These are phyloP conservation scores for Brachirus orientalis DNA, from an alignment of 2,113 vertebrate genomes.

Conservation along the genomic window DNA sequence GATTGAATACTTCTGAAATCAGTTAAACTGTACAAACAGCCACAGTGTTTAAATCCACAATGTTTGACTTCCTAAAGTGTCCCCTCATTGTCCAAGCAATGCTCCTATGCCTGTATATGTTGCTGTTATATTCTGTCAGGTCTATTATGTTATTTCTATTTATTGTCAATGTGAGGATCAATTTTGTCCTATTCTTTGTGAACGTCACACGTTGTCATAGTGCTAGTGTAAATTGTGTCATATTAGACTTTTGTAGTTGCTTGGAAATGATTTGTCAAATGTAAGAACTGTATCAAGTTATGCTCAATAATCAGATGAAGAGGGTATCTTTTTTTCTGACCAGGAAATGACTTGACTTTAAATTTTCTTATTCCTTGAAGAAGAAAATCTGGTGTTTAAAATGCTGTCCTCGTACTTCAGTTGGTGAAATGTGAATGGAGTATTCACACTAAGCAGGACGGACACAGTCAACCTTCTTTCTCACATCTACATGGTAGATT, in stretches of 20 bases:
- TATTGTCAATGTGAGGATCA: too few species aligned
- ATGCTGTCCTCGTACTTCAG: conserved; percentile 24
- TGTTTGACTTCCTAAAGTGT: too few species aligned
- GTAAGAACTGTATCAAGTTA: conserved; percentile 13
- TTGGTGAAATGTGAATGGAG: conserved; percentile 15
- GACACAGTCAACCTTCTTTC: conserved; percentile 39
- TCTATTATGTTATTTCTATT: conserved; percentile 16
- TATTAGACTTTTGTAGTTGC: not conserved
- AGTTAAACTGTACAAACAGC: too few species aligned
- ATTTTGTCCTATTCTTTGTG: not conserved
- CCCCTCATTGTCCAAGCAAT: too few species aligned
- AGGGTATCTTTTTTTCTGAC: conserved; percentile 35
- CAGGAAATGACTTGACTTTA: conserved; percentile 30
- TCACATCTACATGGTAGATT: conserved; percentile 42
- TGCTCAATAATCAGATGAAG: conserved; percentile 13
- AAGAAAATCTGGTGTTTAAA: conserved; percentile 42
- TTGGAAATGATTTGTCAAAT: not conserved
- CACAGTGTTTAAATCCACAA: too few species aligned
- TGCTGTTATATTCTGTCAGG: not conserved
- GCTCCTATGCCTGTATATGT: not conserved
- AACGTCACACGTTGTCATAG: not conserved
- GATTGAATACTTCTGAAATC: not conserved
- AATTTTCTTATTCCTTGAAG: conserved; percentile 22
- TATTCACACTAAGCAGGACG: conserved; percentile 7
- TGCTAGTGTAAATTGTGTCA: not conserved